Conservation (phyloP, 2,888 invertebrate genomes). For the Yponomeuta malinellus region DNA sequence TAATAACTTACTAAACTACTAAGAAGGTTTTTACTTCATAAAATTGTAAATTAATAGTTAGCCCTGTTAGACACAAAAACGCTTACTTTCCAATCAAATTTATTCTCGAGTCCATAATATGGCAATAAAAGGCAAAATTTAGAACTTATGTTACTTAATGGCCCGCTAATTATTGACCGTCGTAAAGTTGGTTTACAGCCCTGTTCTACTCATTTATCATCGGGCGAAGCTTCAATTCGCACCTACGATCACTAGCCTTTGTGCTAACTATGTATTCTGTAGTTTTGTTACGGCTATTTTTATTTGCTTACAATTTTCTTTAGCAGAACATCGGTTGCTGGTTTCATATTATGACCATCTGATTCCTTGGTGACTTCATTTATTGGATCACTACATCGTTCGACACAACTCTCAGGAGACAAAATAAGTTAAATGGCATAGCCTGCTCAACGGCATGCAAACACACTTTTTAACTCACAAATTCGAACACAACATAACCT, state of each 20-base stretch:
- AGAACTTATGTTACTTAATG: constrained; percentile 41
- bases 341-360: background rate
- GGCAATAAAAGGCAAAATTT: constrained; percentile 12
- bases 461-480: background rate
- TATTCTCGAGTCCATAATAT: constrained; percentile 3
- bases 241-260: constrained; percentile 3
- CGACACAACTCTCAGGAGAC: background rate
- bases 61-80: constrained; percentile 6
- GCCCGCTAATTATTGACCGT: constrained; percentile 46
- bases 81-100: background rate
- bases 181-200: constrained; percentile 6
- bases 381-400: background rate
- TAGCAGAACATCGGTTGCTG: too few species aligned
- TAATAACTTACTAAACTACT: too few species aligned
- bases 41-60: background rate
- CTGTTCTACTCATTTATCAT: background rate
- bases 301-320: background rate
- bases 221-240: background rate
- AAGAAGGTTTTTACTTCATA: background rate
- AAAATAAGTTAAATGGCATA: background rate
- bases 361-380: background rate
- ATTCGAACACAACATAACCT: constrained; percentile 4
- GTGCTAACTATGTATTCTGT: constrained; percentile 5
- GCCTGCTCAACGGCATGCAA: background rate
- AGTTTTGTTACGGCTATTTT: background rate